Evolutionary conservation across 2,113 vertebrate genomes (phyloP).

Genomic region (Tetrax tetrax): DNA sequence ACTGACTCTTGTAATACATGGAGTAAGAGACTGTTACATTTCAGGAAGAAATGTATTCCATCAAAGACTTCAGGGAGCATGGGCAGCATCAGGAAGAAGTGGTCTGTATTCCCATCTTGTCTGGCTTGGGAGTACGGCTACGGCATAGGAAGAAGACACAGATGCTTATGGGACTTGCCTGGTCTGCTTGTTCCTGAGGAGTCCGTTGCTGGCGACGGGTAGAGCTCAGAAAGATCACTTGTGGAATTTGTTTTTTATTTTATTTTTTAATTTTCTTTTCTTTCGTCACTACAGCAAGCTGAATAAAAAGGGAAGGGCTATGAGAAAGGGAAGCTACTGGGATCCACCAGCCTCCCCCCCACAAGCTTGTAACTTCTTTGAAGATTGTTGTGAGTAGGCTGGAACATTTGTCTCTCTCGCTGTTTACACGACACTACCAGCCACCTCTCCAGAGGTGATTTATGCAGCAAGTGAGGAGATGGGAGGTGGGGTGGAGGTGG

Average conservation of each 20-base stretch:
- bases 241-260: neutral
- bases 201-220: conserved; percentile 65
- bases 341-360: neutral
- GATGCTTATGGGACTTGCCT: neutral
- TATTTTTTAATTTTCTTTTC: neutral
- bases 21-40: conserved; percentile 54
- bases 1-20: conserved; percentile 27
- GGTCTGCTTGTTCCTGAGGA: conserved; percentile 8
- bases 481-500: neutral
- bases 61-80: conserved; percentile 2
- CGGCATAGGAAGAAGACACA: neutral
- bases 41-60: conserved; percentile 26
- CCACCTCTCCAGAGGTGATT: conserved; percentile 26
- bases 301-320: conserved; percentile 48
- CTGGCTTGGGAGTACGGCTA: neutral
- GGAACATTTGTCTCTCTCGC: neutral
- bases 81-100: neutral
- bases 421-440: conserved; percentile 40
- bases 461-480: neutral
- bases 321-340: conserved; percentile 36
- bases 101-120: conserved; percentile 1
- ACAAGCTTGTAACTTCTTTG: neutral
- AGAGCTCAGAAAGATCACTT: neutral
- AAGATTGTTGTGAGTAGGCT: neutral
- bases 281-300: conserved; percentile 26